Base-by-base conservation (phyloP, 2,888 invertebrate genomes). In the Blera fallax region DNA sequence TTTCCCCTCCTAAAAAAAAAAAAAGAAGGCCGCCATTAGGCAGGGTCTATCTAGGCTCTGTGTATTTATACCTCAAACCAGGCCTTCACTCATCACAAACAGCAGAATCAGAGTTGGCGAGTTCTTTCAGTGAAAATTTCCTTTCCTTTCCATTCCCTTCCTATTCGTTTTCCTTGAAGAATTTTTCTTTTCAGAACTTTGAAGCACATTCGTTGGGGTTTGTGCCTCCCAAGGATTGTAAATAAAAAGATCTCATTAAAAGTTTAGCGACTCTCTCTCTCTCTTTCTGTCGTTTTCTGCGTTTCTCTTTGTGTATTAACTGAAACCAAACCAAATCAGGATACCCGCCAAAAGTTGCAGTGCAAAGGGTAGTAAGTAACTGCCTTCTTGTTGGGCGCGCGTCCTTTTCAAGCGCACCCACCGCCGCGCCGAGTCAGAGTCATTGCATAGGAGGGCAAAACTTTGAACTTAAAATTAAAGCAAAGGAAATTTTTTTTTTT, bases 161-260 rank as follows among this genome's bases (percentile, higher is more conserved):
- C n/a, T n/a, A n/a, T n/a, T n/a, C n/a, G n/a, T n/a, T n/a, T n/a
- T 52, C 24, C 34, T 74, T 4, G 58, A 72, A 65, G 21, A 50
- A 65, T 65, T 76, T 40, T 77, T 81, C 77, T 84, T 85, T 85
- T 77, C 54, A 52, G 67, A 83, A 85, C 76, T 85, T 85, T 85
- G 81, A 80, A 77, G 85, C 81, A n/a, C n/a, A 67, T 81, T 85
- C 67, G 18, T 56, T 62, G 85, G 85, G 79, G 74, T 72, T 76
- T 81, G 76, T 65, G 72, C 70, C 67, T 67, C 70, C 77, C 48
- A n/a, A n/a, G 72, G 81, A 81, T 72, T 85, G 85, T 85, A 85
- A 85, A 85, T 85, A 85, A 85, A 85, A 85, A 81, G 85, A 85
- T 81, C 85, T 85, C 85, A 85, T 85, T 85, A 85, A 85, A 85